These are phyloP conservation scores for Tadarida brasiliensis DNA, from an alignment of 2,797 vertebrate species.

Conservation along the genomic window DNA sequence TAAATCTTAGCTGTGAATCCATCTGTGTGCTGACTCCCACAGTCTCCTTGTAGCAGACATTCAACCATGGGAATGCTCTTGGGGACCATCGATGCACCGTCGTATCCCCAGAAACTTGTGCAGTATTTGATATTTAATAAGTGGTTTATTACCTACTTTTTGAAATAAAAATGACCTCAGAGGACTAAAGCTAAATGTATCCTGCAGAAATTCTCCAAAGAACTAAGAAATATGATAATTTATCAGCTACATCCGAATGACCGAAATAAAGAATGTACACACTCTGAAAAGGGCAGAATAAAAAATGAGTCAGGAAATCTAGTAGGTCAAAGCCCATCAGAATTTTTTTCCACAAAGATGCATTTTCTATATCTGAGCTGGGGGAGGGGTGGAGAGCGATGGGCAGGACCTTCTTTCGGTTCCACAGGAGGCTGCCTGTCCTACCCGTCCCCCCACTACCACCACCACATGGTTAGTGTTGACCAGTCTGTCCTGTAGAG, in stretches of 20 bases:
- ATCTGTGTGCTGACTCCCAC: too few relatives aligned
- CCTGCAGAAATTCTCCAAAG: background rate
- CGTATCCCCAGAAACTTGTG: background rate
- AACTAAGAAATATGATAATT: conserved; percentile 17
- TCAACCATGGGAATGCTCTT: background rate
- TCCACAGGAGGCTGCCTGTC: background rate
- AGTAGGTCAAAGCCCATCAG: background rate
- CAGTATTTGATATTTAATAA: background rate
- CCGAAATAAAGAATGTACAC: background rate
- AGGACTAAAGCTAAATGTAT: background rate
- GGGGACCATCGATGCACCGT: background rate
- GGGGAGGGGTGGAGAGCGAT: background rate
- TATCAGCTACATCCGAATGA: background rate
- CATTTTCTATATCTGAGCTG: background rate
- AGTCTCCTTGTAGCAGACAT: background rate
- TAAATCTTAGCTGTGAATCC: background rate
- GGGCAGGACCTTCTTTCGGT: background rate
- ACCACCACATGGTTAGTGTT: background rate
- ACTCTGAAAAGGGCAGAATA: background rate
- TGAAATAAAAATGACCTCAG: background rate
- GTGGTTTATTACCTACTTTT: background rate
- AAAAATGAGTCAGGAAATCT: background rate
- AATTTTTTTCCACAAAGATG: background rate
- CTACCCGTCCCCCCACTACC: background rate
- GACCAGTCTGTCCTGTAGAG: background rate